Conservation (phyloP, 2,113 vertebrate genomes). For the Hippolais icterina region DNA sequence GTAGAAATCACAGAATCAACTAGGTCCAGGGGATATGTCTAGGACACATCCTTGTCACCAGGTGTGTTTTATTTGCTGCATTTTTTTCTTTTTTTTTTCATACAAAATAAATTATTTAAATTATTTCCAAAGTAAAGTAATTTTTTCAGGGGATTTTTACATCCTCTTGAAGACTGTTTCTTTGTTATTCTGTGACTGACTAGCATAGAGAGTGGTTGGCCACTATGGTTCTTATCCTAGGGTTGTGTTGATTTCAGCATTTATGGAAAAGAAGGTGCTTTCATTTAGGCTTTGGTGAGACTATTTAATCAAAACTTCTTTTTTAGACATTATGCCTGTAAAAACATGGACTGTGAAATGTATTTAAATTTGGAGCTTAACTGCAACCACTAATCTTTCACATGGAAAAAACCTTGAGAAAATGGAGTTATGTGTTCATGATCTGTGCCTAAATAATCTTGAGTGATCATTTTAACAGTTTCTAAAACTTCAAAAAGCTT, state of each 20-base stretch:
- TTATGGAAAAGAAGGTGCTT: constrained; percentile 5
- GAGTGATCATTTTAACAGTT: constrained; percentile 60
- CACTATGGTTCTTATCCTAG: neutral
- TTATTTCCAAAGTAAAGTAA: constrained; percentile 69
- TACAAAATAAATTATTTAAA: constrained; percentile 78
- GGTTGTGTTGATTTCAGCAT: neutral
- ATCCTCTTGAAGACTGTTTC: neutral
- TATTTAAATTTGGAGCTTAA: constrained; percentile 44
- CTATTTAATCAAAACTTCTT: constrained; percentile 32
- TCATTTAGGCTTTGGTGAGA: constrained; percentile 43
- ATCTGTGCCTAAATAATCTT: constrained; percentile 75
- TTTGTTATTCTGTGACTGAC: constrained; percentile 32
- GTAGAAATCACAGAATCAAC: neutral
- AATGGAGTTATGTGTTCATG: constrained; percentile 44
- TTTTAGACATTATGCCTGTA: neutral
- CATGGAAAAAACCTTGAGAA: neutral
- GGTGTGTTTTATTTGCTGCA: neutral
- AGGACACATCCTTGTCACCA: neutral
- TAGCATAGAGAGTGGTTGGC: neutral
- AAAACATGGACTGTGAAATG: neutral
- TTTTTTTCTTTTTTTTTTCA: constrained; percentile 39
- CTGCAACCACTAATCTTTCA: constrained; percentile 4
- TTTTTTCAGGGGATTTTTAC: constrained; percentile 68
- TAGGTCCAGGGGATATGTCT: neutral
- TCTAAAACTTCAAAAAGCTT: constrained; percentile 65